Evolutionary conservation across 2,888 invertebrate genomes (phyloP).

Genomic region (Quadroppia sp.): DNA sequence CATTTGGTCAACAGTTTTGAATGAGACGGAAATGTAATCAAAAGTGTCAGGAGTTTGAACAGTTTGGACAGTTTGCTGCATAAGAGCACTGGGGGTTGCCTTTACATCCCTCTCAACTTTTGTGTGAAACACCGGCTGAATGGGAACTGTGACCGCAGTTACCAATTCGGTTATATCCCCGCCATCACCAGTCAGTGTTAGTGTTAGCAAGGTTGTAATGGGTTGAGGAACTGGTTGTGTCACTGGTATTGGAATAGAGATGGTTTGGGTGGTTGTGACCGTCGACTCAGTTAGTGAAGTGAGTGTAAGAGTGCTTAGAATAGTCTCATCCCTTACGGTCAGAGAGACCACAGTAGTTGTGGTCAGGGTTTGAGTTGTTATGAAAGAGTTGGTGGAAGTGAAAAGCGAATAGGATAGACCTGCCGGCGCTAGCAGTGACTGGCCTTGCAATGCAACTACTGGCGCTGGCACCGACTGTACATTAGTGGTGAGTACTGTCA

Average conservation of each 20-base stretch:
- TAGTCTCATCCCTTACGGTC: conserved; percentile 47
- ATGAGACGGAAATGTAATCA: conserved; percentile 40
- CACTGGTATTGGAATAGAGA: conserved; percentile 43
- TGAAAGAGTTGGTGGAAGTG: conserved; percentile 45
- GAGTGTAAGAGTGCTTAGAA: conserved; percentile 47
- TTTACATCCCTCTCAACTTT: conserved; percentile 43
- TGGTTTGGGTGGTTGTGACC: conserved; percentile 46
- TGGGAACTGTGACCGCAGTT: conserved; percentile 48
- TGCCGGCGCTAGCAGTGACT: background rate
- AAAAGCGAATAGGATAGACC: conserved; percentile 36
- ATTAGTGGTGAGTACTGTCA: conserved; percentile 47
- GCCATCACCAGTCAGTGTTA: conserved; percentile 48
- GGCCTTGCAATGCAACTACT: conserved; percentile 28
- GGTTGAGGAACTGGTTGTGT: conserved; percentile 43
- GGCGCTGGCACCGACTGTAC: conserved; percentile 43
- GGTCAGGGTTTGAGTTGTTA: conserved; percentile 47
- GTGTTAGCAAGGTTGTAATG: conserved; percentile 47
- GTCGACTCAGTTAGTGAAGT: conserved; percentile 47
- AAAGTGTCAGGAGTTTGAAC: conserved; percentile 5
- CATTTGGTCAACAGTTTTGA: conserved; percentile 40
- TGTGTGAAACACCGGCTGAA: conserved; percentile 41
- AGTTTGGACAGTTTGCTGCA: conserved; percentile 8
- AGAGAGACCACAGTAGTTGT: conserved; percentile 48
- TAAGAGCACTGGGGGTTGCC: conserved; percentile 34
- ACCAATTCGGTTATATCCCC: conserved; percentile 48